Conservation (phyloP, 2,888 invertebrate species). For the Actias luna region DNA sequence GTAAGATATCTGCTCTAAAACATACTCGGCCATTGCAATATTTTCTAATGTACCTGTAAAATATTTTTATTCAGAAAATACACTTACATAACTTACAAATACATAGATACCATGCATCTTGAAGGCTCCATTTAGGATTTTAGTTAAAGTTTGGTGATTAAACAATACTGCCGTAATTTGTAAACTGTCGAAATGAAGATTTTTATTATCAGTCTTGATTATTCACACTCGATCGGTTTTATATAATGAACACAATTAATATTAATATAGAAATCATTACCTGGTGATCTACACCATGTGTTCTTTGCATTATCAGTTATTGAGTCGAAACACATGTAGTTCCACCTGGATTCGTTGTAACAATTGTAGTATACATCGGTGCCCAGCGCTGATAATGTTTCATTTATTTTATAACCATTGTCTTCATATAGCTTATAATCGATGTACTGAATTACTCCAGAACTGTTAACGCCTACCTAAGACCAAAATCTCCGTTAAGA, state of each 20-base stretch:
- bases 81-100: too few species aligned
- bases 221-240: not conserved
- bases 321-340: constrained; percentile 36
- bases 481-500: constrained; percentile 12
- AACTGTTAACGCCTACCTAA: constrained; percentile 49
- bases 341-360: constrained; percentile 45
- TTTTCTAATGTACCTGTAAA: constrained; percentile 74
- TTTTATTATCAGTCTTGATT: too few species aligned
- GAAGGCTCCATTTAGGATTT: too few species aligned
- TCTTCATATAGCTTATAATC: constrained; percentile 70
- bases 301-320: constrained; percentile 48
- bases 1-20: constrained; percentile 84
- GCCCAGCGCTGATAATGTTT: constrained; percentile 31
- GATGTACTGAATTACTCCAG: constrained; percentile 73
- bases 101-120: too few species aligned
- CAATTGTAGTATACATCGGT: constrained; percentile 38
- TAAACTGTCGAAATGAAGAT: too few species aligned
- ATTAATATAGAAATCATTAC: constrained; percentile 23
- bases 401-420: constrained; percentile 58
- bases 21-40: constrained; percentile 76
- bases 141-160: too few species aligned
- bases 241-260: not conserved
- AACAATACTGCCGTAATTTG: too few species aligned
- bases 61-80: not conserved
- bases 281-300: constrained; percentile 50